A percentile compares a stretch with the other conserved stretches of the same genome.
These are phyloP conservation scores for Cerceris rybyensis DNA, from an alignment of 2,888 invertebrate genomes.

Conservation along the genomic window DNA sequence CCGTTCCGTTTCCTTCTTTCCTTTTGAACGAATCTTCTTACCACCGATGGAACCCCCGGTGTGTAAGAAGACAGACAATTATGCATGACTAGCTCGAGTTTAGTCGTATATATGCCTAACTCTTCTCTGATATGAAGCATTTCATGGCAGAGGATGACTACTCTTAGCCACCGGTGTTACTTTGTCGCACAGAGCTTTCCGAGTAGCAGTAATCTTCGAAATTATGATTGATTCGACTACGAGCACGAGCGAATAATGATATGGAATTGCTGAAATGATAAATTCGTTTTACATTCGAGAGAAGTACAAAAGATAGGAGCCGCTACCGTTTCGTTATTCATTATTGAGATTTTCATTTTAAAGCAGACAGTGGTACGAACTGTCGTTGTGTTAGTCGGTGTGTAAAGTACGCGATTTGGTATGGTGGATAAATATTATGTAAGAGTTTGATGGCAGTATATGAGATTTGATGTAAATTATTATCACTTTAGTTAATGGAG, in stretches of 20 bases:
- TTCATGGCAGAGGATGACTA: background rate
- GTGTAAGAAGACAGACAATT: conserved; percentile 38
- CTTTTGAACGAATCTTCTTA: background rate
- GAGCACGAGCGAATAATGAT: background rate
- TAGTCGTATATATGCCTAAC: conserved; percentile 10
- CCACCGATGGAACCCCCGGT: background rate
- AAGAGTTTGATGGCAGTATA: too few species aligned
- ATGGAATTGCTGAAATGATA: background rate
- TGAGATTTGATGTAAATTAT: too few species aligned
- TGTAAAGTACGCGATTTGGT: too few species aligned
- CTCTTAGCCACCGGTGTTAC: conserved; percentile 6
- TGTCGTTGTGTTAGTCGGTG: too few species aligned
- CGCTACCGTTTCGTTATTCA: too few species aligned
- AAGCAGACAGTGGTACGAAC: too few species aligned
- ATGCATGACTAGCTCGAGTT: conserved; percentile 24
- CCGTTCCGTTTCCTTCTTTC: conserved; percentile 10
- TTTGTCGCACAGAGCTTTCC: background rate
- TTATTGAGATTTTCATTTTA: too few species aligned
- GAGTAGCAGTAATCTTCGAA: background rate
- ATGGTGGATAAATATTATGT: too few species aligned
- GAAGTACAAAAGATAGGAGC: background rate
- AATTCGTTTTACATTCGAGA: background rate
- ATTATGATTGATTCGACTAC: background rate
- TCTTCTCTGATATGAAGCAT: conserved; percentile 11
- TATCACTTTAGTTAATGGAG: too few species aligned